Percentiles rank a stretch among this genome's conserved stretches.
These are phyloP conservation scores for Drosophila virilis DNA, from an alignment of 1,140 invertebrate species.

Conservation along the genomic window DNA sequence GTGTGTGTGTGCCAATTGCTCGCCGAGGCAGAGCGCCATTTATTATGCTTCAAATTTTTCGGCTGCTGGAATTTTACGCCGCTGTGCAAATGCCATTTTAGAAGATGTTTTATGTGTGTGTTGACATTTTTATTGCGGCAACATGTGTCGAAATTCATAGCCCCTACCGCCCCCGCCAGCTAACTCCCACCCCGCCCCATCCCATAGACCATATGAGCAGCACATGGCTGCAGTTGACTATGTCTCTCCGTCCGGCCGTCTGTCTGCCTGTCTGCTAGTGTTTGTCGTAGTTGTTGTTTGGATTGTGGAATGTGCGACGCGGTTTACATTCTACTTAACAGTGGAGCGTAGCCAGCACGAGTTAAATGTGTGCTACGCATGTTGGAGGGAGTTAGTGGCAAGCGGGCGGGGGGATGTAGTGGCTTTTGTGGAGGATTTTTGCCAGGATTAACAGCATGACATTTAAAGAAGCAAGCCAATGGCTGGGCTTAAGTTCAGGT, in stretches of 20 bases:
- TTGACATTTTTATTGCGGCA: conserved; percentile 82
- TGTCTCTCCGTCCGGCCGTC: conserved; percentile 21
- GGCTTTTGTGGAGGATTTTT: conserved; percentile 15
- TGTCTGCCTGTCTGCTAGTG: conserved; percentile 27
- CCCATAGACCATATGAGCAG: conserved; percentile 1
- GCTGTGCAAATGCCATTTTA: conserved; percentile 77
- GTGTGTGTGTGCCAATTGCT: conserved; percentile 36
- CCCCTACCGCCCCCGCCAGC: neutral
- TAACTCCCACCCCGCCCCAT: neutral
- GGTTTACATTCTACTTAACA: conserved; percentile 77
- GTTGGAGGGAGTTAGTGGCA: no score
- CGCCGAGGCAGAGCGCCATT: conserved; percentile 60
- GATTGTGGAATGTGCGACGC: conserved; percentile 60
- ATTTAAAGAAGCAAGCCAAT: conserved; percentile 23
- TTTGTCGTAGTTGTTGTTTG: conserved; percentile 39
- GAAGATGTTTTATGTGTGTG: conserved; percentile 82
- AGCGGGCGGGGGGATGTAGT: neutral
- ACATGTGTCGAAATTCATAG: conserved; percentile 74
- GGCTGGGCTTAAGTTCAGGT: conserved; percentile 8
- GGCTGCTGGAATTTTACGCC: conserved; percentile 62
- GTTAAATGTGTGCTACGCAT: conserved; percentile 52
- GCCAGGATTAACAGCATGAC: conserved; percentile 34
- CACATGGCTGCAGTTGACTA: conserved; percentile 23
- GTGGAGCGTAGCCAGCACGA: conserved; percentile 48
- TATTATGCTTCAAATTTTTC: conserved; percentile 80